Base-by-base conservation (phyloP, 2,113 vertebrate genomes). In the Serilophus lunatus region DNA sequence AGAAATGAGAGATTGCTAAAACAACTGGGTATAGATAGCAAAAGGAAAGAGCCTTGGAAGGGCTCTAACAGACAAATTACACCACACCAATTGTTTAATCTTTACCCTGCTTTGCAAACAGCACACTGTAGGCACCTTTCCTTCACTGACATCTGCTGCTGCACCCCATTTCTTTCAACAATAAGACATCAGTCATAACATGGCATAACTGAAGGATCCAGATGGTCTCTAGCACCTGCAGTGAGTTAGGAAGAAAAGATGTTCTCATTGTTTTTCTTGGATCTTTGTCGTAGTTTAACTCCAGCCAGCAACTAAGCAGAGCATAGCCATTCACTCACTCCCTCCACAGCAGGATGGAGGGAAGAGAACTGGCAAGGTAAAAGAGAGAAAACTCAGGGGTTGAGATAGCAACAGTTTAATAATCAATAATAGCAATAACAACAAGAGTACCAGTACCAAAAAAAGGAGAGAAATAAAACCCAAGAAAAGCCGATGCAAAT, bases 1-100 rank as follows among this genome's bases (percentile, higher is more conserved):
- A 82, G 74, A 95, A 95, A 95, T 9, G 25, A 82, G 22, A 75
- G 40, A 71, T 14, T 60, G 54, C 25, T 86, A 45, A 86, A 91
- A 83, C 28, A 86, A 56, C 40, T 3, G 2, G 13, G 3, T 60
- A 35, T 6, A 68, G 51, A 45, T 16, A 77, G 35, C 10, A 35
- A 71, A n/a, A 94, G 49, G 40, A 82, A 93, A 74, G 66, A 89
- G 18, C 11, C 64, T 1, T 3, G 3, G 68, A 91, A 82, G 26
- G 33, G 44, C 29, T 61, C 40, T 35, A 59, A 54, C 33, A 82
- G 78, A 85, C 29, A 91, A 86, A 88, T 72, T 51, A 50, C 56
- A 45, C 26, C 11, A 51, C 74, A 80, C 4, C 68, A 59, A 9
- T 6, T 42, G 61, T 60, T 88, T 74, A 36, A 64, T 60, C 0